phyloP scores from a whole-genome alignment of 2,888 invertebrate species.

The Caenorhabditis plicata region DNA sequence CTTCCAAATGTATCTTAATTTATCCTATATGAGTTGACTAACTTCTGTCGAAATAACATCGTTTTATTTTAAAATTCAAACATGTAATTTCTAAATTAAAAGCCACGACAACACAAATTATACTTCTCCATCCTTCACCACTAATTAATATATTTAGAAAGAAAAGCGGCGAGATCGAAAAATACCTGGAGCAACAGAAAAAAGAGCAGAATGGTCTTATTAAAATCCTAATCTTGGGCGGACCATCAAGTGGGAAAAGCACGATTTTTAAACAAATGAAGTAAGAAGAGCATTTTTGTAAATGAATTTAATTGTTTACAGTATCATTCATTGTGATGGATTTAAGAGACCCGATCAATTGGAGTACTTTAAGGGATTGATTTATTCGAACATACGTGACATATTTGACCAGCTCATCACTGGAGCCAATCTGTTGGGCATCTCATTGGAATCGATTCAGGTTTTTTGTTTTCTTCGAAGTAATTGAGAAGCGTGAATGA shows the following conservation, averaged over 20 bases:
- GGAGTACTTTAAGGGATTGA: slow-evolving; percentile 15
- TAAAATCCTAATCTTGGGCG: slow-evolving; percentile 34
- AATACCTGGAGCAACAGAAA: slow-evolving; percentile 6
- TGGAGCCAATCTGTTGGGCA: slow-evolving; percentile 11
- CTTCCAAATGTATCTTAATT: too few relatives aligned
- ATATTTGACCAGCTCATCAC: slow-evolving; percentile 23
- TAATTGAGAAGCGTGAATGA: too few relatives aligned
- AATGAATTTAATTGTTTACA: slow-evolving; percentile 3
- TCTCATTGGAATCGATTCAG: slow-evolving; percentile 8
- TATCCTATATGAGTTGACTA: too few relatives aligned
- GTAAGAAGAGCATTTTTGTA: slow-evolving; percentile 17
- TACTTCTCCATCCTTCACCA: too few relatives aligned
- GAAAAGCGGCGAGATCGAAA: slow-evolving; percentile 18
- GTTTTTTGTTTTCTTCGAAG: too few relatives aligned
- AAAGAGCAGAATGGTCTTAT: slow-evolving; percentile 2
- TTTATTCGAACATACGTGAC: slow-evolving; percentile 22
- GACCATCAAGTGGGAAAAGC: slow-evolving; percentile 35
- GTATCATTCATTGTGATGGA: slow-evolving; percentile 40
- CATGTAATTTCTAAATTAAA: too few relatives aligned
- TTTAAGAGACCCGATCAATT: slow-evolving; percentile 24
- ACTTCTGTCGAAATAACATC: too few relatives aligned
- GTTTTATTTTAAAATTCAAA: too few relatives aligned
- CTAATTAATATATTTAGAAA: slow-evolving; percentile 12
- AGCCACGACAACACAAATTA: too few relatives aligned
- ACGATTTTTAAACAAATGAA: slow-evolving; percentile 44